Conservation (phyloP, 2,113 vertebrate genomes). For the Notiomystis cincta region DNA sequence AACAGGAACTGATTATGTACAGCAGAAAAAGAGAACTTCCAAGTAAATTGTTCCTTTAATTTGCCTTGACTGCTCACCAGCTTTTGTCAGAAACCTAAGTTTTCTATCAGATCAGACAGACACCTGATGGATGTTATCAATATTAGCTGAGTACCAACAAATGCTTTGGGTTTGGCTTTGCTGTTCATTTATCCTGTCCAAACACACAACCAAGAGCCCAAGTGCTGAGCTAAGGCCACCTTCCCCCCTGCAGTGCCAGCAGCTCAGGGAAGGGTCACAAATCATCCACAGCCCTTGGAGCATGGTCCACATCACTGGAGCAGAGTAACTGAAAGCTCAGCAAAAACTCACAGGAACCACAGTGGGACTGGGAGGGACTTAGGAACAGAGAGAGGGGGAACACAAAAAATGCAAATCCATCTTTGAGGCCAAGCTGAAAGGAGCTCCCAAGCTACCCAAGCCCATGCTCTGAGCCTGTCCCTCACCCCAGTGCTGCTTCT, state of each 20-base stretch:
- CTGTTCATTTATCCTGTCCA: background rate
- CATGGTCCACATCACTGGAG: fast-evolving
- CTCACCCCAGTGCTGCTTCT: background rate
- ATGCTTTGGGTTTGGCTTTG: background rate
- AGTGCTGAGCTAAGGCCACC: background rate
- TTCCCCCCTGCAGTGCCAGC: background rate
- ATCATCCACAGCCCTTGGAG: background rate
- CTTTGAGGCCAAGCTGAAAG: background rate
- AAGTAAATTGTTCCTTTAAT: background rate
- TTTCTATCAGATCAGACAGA: background rate
- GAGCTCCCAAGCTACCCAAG: background rate
- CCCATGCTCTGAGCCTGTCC: fast-evolving
- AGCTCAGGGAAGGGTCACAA: background rate
- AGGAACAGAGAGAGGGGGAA: background rate
- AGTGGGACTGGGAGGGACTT: fast-evolving
- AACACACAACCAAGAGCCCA: background rate
- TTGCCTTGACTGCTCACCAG: background rate
- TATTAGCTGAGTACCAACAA: background rate
- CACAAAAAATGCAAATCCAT: fast-evolving
- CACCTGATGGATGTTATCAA: background rate
- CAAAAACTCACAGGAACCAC: background rate
- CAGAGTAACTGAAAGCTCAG: background rate
- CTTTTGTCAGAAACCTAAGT: background rate
- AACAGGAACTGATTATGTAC: background rate
- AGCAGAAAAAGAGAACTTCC: background rate